Conservation (phyloP, 2,797 vertebrate genomes). For the Schizopygopsis pylzovi region DNA sequence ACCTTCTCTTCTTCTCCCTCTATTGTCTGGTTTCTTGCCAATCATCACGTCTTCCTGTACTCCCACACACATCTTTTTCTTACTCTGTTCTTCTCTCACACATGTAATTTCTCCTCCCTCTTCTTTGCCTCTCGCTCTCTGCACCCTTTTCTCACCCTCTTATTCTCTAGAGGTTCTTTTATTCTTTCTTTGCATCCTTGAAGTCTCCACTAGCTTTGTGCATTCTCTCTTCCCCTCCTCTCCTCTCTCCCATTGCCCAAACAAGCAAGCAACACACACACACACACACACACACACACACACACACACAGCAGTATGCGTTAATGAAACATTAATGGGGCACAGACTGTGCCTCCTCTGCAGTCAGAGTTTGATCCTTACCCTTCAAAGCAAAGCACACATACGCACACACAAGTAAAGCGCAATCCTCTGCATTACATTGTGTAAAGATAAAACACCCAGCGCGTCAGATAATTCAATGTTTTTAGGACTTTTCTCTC, state of each 20-base stretch:
- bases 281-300: constrained; percentile 5
- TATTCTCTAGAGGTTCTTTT: constrained; percentile 36
- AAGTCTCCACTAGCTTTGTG: constrained; percentile 35
- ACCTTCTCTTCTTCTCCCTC: constrained; percentile 24
- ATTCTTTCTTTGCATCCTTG: constrained; percentile 51
- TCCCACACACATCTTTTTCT: constrained; percentile 36
- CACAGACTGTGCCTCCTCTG: constrained; percentile 43
- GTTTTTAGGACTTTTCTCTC: constrained; percentile 41
- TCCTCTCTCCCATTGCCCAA: constrained; percentile 17
- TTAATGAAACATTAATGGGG: constrained; percentile 55
- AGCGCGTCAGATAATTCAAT: constrained; percentile 1
- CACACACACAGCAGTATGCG: constrained; percentile 16
- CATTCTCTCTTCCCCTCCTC: constrained; percentile 8
- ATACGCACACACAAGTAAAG: constrained; percentile 18
- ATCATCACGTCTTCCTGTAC: constrained; percentile 18
- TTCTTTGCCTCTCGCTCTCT: constrained; percentile 26
- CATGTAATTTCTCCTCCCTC: constrained; percentile 22
- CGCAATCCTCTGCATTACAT: constrained; percentile 29
- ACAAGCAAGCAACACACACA: not conserved
- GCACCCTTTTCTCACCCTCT: constrained; percentile 35
- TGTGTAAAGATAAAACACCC: constrained; percentile 39
- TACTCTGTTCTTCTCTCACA: constrained; percentile 30
- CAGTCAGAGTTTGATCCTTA: constrained; percentile 53
- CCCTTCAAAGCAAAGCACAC: constrained; percentile 48
- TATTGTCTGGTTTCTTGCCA: constrained; percentile 34